These are phyloP conservation scores for Cantharis flavilabris DNA, from an alignment of 2,888 invertebrate species.

Conservation along the genomic window DNA sequence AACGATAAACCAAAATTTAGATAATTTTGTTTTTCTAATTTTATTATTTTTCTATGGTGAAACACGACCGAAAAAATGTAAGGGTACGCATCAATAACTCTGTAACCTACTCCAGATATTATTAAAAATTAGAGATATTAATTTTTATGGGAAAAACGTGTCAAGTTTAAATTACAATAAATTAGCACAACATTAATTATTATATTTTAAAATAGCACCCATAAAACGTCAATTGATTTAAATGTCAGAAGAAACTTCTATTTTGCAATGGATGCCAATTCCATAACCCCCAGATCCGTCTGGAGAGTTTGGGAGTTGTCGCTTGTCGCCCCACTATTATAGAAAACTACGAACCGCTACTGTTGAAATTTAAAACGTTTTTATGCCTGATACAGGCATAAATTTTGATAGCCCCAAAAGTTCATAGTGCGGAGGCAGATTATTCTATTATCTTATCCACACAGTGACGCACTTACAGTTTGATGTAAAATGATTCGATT, in stretches of 20 bases:
- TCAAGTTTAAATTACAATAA: background rate
- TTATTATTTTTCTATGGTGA: background rate
- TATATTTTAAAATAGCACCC: background rate
- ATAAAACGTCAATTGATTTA: background rate
- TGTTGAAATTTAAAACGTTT: background rate
- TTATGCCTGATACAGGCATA: background rate
- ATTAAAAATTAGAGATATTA: background rate
- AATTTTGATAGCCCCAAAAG: background rate
- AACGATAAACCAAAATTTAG: background rate
- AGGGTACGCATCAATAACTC: background rate
- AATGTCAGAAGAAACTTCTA: background rate
- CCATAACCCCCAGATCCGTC: too few species aligned
- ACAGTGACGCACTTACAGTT: background rate
- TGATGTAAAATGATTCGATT: background rate
- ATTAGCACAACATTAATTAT: background rate
- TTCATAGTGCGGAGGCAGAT: background rate
- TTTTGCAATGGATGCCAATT: background rate
- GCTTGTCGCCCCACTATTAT: too few species aligned
- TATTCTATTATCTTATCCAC: background rate
- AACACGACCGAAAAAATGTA: background rate
- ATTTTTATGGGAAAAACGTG: background rate
- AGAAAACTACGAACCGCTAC: too few species aligned
- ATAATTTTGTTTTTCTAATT: background rate
- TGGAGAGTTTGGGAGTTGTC: too few species aligned
- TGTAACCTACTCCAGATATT: background rate